Conservation (phyloP, 2,888 invertebrate species). For the Lycaena phlaeas region DNA sequence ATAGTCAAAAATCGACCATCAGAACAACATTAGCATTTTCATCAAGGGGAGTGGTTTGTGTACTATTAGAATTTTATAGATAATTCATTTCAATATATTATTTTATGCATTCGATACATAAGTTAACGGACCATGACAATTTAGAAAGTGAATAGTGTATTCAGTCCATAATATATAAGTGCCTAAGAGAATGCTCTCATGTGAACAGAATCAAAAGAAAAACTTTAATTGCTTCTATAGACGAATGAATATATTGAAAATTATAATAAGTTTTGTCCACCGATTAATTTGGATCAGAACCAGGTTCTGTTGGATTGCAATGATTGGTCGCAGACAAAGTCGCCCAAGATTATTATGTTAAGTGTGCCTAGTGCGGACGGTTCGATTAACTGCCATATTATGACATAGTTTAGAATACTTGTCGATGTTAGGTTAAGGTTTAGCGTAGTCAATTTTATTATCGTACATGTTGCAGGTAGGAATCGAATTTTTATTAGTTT, state of each 20-base stretch:
- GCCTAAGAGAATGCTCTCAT: slow-evolving; percentile 8
- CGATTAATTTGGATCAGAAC: slow-evolving; percentile 61
- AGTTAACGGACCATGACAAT: slow-evolving; percentile 67
- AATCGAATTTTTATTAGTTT: slow-evolving; percentile 59
- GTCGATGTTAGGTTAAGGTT: slow-evolving; percentile 56
- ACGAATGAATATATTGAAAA: slow-evolving; percentile 14
- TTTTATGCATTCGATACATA: slow-evolving; percentile 50
- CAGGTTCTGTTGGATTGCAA: slow-evolving; percentile 47
- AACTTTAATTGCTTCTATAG: slow-evolving; percentile 6
- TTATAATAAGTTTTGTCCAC: slow-evolving; percentile 48
- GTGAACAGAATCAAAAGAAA: neutral
- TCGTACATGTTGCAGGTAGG: slow-evolving; percentile 57
- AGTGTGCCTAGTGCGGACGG: slow-evolving; percentile 62
- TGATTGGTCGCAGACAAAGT: slow-evolving; percentile 41
- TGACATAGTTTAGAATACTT: slow-evolving; percentile 66
- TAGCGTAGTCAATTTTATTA: slow-evolving; percentile 52
- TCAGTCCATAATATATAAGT: slow-evolving; percentile 51
- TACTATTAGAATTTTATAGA: slow-evolving; percentile 50
- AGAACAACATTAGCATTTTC: slow-evolving; percentile 53
- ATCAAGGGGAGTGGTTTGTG: slow-evolving; percentile 63
- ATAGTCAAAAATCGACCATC: slow-evolving; percentile 57
- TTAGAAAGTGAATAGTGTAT: slow-evolving; percentile 36
- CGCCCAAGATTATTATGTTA: slow-evolving; percentile 36
- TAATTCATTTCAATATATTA: slow-evolving; percentile 50
- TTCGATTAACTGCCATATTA: slow-evolving; percentile 73